Evolutionary conservation across 2,113 vertebrate genomes (phyloP).

Genomic region (Platysternon megacephalum): DNA sequence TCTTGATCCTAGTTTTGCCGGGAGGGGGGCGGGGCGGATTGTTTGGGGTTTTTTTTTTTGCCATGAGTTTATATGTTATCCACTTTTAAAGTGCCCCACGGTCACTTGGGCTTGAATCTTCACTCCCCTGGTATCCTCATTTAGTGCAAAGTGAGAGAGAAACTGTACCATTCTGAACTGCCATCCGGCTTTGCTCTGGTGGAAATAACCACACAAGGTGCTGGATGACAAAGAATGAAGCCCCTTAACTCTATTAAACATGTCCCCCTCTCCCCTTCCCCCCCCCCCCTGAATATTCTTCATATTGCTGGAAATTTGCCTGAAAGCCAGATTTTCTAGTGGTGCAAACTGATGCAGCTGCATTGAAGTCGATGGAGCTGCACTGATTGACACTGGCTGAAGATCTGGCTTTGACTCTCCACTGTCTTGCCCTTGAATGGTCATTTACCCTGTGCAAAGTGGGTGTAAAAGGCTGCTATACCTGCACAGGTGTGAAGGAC

Average conservation of each 20-base stretch:
- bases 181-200: slow-evolving; percentile 34
- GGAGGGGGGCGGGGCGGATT: slow-evolving; percentile 51
- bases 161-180: neutral
- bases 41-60: slow-evolving; percentile 30
- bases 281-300: neutral
- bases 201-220: slow-evolving; percentile 64
- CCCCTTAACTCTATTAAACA: slow-evolving; percentile 70
- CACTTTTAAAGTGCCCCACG: slow-evolving; percentile 38
- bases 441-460: slow-evolving; percentile 54
- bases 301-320: neutral
- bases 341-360: slow-evolving; percentile 51
- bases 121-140: neutral
- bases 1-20: slow-evolving; percentile 43
- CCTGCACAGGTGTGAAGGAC: neutral
- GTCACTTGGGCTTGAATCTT: neutral
- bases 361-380: slow-evolving; percentile 17
- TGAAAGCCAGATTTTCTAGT: neutral
- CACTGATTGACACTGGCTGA: slow-evolving; percentile 58
- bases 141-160: neutral
- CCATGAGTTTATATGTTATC: slow-evolving; percentile 53
- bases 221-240: slow-evolving; percentile 63
- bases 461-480: slow-evolving; percentile 43
- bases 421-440: slow-evolving; percentile 40
- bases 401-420: slow-evolving; percentile 51
- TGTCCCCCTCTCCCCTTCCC: neutral